Base-by-base conservation (phyloP, 1,140 invertebrate genomes). In the Drosophila bifasciata region DNA sequence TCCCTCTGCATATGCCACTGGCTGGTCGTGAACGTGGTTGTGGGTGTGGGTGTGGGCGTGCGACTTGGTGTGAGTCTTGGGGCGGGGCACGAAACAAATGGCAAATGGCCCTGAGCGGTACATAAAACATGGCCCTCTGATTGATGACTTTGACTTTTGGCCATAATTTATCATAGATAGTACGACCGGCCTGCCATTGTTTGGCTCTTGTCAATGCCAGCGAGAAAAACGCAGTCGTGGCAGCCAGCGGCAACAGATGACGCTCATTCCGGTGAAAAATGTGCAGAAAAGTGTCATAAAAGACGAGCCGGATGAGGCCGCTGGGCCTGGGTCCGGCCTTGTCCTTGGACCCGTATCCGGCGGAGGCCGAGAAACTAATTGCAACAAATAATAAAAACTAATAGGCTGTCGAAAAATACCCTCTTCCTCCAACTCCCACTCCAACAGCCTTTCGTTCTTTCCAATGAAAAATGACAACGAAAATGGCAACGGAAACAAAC, bases 341-440 rank as follows among this genome's bases (percentile, higher is more conserved):
- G n/a, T 19, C 58, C 15, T 51, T 39, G 32, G n/a, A 48, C 32
- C 11, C 15, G 25, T 52, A 15, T 16, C 41, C 41, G 51, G 52
- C 40, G 28, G 58, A 49, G 77, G 83, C 58, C 55, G 64, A 66
- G 63, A 75, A 86, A 86, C 81, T 86, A 86, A 86, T 86, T 86
- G 81, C 81, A 86, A 73, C 81, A 78, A 86, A 86, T 86, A 86
- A 86, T 86, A 86, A 86, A 86, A 86, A 86, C 81, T 86, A 86
- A 86, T 86, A 86, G 83, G 81, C 81, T 88, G 83, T 88, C 83
- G 81, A 86, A 86, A 86, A 66, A 76, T 67, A 52, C 16, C 43
- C 16, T 19, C 23, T 6, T 1, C 39, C 5, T 21, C 36, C 50
- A 15, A n/a, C 43, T 16, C 44, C n/a, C n/a, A 43, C 49, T n/a